Evolutionary conservation across 2,113 vertebrate species (phyloP), one percentile per base, ranked within the genome.

Genomic region (Hippocampus barbouri): DNA sequence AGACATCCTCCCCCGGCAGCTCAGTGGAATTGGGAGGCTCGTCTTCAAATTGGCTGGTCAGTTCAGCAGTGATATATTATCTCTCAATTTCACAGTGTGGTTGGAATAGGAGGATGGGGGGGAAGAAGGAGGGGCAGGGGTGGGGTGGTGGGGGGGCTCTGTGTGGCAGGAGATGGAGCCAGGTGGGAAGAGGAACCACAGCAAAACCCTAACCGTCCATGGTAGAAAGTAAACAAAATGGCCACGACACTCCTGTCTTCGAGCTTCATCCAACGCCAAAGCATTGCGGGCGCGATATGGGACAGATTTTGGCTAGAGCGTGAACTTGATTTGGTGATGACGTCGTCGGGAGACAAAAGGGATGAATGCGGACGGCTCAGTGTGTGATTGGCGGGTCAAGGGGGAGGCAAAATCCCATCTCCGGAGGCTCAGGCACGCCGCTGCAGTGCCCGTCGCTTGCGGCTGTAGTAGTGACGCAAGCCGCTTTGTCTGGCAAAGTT

Each of bases 401-500:
- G 80, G 83, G 77, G 71, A 71, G 41, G n/a, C 5, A 18, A 6
- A 80, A 88, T 88, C 88, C 88, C 80, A 87, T 90, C 88, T 76
- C 1, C 63, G 30, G 30, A 54, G 69, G 68, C 93, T 94, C 82
- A 98, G 91, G 94, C 93, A 83, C 91, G 93, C 90, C 88, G 95
- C 86, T 90, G 94, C 92, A 99, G 93, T 83, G 96, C 95, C 92
- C 97, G 94, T 91, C 95, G 93, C 94, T 97, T 97, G 93, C 97
- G 95, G 92, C 91, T 98, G 94, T 97, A 98, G 94, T 97, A 97
- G 92, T 96, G 97, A 84, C 95, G 95, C 86, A 96, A 91, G 86
- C 94, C 94, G 88, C 95, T 95, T 94, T 98, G 97, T 86, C 96
- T 94, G 93, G 97, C 96, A 95, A 96, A 99, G 95, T 97, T 98